phyloP scores from a whole-genome alignment of 2,113 vertebrate genomes.

The Myotis davidii region DNA sequence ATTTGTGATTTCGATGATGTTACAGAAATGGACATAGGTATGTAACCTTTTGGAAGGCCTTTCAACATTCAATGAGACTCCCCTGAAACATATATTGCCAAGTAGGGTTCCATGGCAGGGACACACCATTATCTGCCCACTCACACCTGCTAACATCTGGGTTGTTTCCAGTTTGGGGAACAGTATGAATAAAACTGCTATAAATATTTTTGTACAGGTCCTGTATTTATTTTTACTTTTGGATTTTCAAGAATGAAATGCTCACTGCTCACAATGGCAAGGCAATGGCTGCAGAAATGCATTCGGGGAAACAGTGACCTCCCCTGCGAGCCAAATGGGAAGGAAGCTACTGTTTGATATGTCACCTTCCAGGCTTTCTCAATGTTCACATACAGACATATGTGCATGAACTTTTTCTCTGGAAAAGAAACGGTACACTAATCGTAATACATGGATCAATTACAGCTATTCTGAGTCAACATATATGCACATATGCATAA shows the following conservation, averaged over 20 bases:
- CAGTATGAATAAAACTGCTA: not conserved
- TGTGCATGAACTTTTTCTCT: not conserved
- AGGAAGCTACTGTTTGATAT: not conserved
- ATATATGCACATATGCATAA: not conserved
- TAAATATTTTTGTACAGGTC: not conserved
- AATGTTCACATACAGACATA: rapidly evolving
- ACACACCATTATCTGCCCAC: not conserved
- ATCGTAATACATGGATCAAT: not conserved
- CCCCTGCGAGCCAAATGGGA: rapidly evolving
- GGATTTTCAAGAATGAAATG: not conserved
- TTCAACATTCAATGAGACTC: not conserved
- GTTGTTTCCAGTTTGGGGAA: not conserved
- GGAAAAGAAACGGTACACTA: not conserved
- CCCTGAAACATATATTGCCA: not conserved
- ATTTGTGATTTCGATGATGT: not conserved
- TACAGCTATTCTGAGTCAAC: not conserved
- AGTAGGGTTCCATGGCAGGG: not conserved
- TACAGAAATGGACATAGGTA: not conserved
- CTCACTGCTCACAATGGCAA: not conserved
- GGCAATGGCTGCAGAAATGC: not conserved
- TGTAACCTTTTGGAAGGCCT: not conserved
- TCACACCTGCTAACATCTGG: not conserved
- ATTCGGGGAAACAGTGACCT: not conserved
- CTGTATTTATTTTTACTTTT: not conserved
- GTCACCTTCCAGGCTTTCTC: not conserved